Base-by-base conservation (phyloP, 2,797 vertebrate species). In the Hippoglossus hippoglossus region DNA sequence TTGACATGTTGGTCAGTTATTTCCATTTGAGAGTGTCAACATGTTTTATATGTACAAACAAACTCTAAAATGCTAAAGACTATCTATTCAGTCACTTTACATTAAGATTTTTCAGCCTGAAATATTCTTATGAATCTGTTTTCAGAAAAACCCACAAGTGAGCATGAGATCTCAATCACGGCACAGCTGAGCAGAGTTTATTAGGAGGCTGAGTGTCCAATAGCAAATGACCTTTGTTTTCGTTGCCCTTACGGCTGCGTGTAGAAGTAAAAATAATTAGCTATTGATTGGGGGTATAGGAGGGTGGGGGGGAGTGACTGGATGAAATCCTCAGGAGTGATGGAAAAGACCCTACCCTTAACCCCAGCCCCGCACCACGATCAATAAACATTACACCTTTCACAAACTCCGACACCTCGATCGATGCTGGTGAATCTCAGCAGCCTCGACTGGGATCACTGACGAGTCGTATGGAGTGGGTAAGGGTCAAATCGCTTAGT, bases 331-430 rank as follows among this genome's bases (percentile, higher is more conserved):
- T 82, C 57, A 53, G 19, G 58, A 85, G 75, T 77, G 89, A 91
- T 73, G 79, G 79, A 87, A 88, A 86, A 82, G 84, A 88, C 87
- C 83, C 71, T 82, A 81, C 63, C 76, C 82, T 84, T 87, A 90
- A 89, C 84, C 82, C 18, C 13, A 79, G 82, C 53, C 72, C 64
- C 53, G 73, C 78, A 75, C 63, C 57, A 16, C 2, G 3, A 92
- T 91, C 85, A 76, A 92, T 89, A 87, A 86, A 91, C 89, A 93
- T 89, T 89, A 84, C 83, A 88, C 86, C 84, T 87, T 87, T 65
- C 70, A 88, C 84, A 87, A 88, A 92, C 80, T 75, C 64, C 9
- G 60, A 81, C 80, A 73, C 44, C 26, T 63, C 24, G 21, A 77
- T 91, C 84, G 2, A 87, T 87, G 65, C 47, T 7, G 41, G 68